Evolutionary conservation across 2,888 invertebrate genomes (phyloP), one percentile per base, ranked within the genome.

Genomic region (Hydroisotoma schaefferi): DNA sequence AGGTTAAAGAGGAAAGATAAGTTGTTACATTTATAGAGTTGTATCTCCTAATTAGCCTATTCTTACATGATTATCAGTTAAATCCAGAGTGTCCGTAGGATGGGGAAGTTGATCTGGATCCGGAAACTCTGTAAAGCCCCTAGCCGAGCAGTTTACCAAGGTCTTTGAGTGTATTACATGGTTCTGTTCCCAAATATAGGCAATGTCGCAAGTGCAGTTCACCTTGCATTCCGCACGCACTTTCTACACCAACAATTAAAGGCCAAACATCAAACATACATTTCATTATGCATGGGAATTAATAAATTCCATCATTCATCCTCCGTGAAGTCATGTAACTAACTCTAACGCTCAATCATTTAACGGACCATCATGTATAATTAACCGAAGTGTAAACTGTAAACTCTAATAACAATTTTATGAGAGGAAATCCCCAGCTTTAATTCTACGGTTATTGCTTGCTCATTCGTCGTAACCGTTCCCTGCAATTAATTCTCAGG

Each of bases 1-100:
- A n/a, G n/a, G n/a, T n/a, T n/a, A n/a, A n/a, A n/a, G n/a, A n/a
- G n/a, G n/a, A n/a, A n/a, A n/a, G n/a, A n/a, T n/a, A n/a, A 33
- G 33, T 33, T 15, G 15, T 33, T 33, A 15, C 15, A 33, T 33
- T 33, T 15, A 33, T 33, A 10, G 33, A 33, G 15, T 10, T 33
- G 33, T 15, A 33, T 33, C 8, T 33, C 33, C n/a, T n/a, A n/a
- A 33, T 33, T 43, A 15, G 12, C 40, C 71, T 75, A 73, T 71
- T 74, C 69, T 76, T 78, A 85, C 85, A 81, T 83, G 79, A 75
- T 88, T 88, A 68, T 83, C 82, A 73, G 83, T 82, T 4, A 87
- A 78, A 43, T 82, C 80, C 2, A 88, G 77, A 1, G 84, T 84
- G 22, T 85, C 85, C 8, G 87, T 85, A 72, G 83, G 83, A 0